Evolutionary conservation across 2,888 invertebrate species (phyloP).

Genomic region (Zelleria hepariella): DNA sequence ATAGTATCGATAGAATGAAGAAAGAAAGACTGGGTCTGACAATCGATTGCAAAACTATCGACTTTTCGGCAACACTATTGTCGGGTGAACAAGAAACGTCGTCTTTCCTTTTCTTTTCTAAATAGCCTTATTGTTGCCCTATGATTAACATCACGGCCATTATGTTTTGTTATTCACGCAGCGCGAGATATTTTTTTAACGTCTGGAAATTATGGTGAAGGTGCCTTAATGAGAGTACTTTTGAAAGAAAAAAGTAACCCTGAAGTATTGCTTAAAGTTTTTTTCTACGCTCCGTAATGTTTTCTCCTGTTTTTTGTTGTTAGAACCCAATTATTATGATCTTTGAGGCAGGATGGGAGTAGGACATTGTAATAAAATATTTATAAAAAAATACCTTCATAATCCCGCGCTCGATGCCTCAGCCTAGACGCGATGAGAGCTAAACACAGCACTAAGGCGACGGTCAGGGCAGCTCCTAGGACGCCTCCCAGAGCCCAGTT

Average conservation of each 20-base stretch:
- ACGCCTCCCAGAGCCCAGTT: slow-evolving; percentile 75
- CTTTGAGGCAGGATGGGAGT: no score
- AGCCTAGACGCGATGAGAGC: slow-evolving; percentile 76
- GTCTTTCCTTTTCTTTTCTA: neutral
- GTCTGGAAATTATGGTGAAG: neutral
- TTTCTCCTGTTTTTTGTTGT: neutral
- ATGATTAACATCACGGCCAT: neutral
- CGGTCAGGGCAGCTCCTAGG: slow-evolving; percentile 77
- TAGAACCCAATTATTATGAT: no score
- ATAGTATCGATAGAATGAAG: no score
- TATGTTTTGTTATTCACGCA: neutral
- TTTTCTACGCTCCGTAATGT: neutral
- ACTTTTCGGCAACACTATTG: no score
- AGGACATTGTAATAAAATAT: no score
- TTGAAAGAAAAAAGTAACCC: neutral
- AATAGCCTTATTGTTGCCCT: neutral
- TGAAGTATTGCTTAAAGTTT: neutral
- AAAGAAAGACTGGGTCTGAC: no score
- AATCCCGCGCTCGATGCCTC: slow-evolving; percentile 61
- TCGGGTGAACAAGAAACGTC: no score
- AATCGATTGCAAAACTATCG: no score
- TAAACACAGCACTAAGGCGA: slow-evolving; percentile 76
- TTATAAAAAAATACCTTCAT: no score
- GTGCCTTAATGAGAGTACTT: neutral
- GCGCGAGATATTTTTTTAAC: neutral